Percentiles rank a stretch among this genome's conserved stretches.
Evolutionary conservation across 2,797 vertebrate species (phyloP).

Genomic region (Hyperoplus lanceolatus): DNA sequence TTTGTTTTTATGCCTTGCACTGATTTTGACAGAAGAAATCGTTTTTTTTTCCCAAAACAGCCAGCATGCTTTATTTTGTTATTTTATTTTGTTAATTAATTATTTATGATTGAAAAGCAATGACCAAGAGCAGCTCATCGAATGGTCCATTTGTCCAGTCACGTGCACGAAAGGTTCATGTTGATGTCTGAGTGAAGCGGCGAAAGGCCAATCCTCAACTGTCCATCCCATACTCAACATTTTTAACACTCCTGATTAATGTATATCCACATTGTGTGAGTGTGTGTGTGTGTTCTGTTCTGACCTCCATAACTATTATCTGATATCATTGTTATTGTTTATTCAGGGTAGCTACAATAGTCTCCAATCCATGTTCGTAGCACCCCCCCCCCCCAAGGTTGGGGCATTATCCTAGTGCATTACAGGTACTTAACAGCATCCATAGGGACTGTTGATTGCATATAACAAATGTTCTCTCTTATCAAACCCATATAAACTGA

Average conservation of each 20-base stretch:
- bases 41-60: constrained; percentile 1
- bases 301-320: constrained; percentile 24
- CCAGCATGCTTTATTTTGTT: neutral
- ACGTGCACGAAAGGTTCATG: neutral
- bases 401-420: constrained; percentile 37
- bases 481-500: constrained; percentile 29
- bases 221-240: neutral
- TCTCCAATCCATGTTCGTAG: constrained; percentile 2
- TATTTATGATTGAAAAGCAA: neutral
- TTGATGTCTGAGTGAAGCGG: constrained; percentile 1
- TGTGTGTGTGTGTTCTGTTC: neutral
- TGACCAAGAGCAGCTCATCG: neutral
- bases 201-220: constrained; percentile 1
- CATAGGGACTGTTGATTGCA: constrained; percentile 46
- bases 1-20: neutral
- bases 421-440: constrained; percentile 45
- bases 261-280: neutral
- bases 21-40: constrained; percentile 5
- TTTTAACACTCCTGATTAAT: constrained; percentile 9
- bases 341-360: constrained; percentile 23
- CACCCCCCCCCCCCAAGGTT: constrained; percentile 14
- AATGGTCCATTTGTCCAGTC: neutral
- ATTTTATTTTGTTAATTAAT: too few species aligned
- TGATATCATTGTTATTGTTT: constrained; percentile 33
- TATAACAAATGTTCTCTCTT: constrained; percentile 47